These are phyloP conservation scores for Andrena bucephala DNA, from an alignment of 2,888 invertebrate species.

Conservation along the genomic window DNA sequence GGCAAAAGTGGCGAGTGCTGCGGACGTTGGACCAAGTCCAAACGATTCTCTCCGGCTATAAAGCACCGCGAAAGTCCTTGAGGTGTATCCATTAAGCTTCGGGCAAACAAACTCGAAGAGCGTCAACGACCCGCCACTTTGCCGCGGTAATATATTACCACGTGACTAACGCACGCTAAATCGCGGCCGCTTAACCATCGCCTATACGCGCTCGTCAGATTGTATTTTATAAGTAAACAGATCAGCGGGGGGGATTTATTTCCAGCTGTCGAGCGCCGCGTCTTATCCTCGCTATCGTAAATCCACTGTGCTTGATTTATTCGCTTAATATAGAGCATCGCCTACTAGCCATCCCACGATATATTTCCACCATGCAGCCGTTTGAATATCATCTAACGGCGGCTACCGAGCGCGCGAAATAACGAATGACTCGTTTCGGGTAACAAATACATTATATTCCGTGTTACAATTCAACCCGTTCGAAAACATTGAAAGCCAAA, in stretches of 20 bases:
- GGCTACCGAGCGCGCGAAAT: not conserved
- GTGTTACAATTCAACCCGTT: no score
- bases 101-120: conserved; percentile 79
- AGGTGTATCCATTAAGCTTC: conserved; percentile 79
- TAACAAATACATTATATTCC: not conserved
- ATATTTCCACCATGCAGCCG: not conserved
- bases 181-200: conserved; percentile 56
- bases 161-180: conserved; percentile 73
- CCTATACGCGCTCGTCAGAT: conserved; percentile 69
- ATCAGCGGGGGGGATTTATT: conserved; percentile 65
- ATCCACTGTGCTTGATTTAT: conserved; percentile 32
- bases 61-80: conserved; percentile 75
- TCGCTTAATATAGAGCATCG: conserved; percentile 7
- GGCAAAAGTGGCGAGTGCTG: conserved; percentile 65
- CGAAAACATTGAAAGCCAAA: no score
- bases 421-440: not conserved
- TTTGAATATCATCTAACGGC: not conserved
- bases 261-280: conserved; percentile 9
- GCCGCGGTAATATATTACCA: conserved; percentile 76
- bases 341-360: not conserved
- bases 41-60: conserved; percentile 75
- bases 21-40: conserved; percentile 77
- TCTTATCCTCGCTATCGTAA: conserved; percentile 54
- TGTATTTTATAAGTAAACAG: conserved; percentile 76
- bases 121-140: conserved; percentile 75